Percentiles rank a stretch among this genome's conserved stretches.
Evolutionary conservation across 2,113 vertebrate genomes (phyloP).

Genomic region (Xenus cinereus): DNA sequence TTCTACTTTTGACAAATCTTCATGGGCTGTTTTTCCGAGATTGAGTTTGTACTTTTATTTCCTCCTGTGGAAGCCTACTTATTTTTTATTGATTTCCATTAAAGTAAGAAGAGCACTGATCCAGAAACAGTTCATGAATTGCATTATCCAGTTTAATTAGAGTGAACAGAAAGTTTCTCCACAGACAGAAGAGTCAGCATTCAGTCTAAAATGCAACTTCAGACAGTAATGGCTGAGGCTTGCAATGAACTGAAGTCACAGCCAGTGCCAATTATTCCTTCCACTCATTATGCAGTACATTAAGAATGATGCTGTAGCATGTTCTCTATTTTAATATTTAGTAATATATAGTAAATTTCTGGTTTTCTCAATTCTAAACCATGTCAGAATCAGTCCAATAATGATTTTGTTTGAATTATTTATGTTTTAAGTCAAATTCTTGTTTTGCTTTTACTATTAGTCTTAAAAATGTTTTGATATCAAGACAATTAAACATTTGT

Average conservation of each 20-base stretch:
- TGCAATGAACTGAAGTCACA: slow-evolving; percentile 3
- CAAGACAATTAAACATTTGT: neutral
- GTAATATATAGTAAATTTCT: neutral
- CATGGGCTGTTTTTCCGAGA: slow-evolving; percentile 53
- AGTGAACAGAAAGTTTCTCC: slow-evolving; percentile 60
- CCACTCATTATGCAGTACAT: neutral
- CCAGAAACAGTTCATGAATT: slow-evolving; percentile 71
- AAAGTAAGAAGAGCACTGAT: slow-evolving; percentile 64
- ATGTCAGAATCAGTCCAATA: neutral
- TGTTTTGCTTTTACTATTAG: neutral
- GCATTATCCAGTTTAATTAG: slow-evolving; percentile 77
- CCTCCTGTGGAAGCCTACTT: slow-evolving; percentile 39
- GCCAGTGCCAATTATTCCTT: neutral
- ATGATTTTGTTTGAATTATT: neutral
- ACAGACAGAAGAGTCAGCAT: slow-evolving; percentile 49
- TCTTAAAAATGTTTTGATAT: neutral
- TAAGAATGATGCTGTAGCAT: slow-evolving; percentile 1
- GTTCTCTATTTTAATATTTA: neutral
- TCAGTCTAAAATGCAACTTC: slow-evolving; percentile 48
- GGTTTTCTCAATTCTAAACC: neutral
- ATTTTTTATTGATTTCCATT: slow-evolving; percentile 74
- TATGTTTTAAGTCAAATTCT: neutral
- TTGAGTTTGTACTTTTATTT: slow-evolving; percentile 67
- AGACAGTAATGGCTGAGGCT: neutral
- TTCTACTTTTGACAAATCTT: slow-evolving; percentile 34